Percentiles rank a stretch among this genome's conserved stretches.
phyloP scores from a whole-genome alignment of 2,888 invertebrate species.

The Metellina segmentata region DNA sequence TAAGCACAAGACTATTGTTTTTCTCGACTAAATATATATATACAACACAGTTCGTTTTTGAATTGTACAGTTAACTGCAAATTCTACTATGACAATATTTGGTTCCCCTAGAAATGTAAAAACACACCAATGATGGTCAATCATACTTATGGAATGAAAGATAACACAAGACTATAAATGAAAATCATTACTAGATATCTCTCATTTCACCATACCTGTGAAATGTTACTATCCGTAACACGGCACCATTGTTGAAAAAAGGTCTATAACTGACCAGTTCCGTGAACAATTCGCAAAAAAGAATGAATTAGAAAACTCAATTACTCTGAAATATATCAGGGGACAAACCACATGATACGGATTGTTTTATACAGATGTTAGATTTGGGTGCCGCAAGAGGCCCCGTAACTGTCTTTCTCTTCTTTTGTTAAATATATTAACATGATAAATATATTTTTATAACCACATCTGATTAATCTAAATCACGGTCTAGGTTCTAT shows the following conservation, averaged over 20 bases:
- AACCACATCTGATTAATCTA: slow-evolving; percentile 73
- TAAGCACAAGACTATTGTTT: slow-evolving; percentile 60
- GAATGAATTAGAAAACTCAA: slow-evolving; percentile 43
- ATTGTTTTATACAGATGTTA: slow-evolving; percentile 68
- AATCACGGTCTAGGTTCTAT: slow-evolving; percentile 68
- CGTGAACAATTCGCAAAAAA: slow-evolving; percentile 54
- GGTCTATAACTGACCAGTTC: slow-evolving; percentile 36
- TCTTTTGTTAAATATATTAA: slow-evolving; percentile 59
- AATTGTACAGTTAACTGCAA: slow-evolving; percentile 68
- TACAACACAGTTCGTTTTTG: slow-evolving; percentile 66
- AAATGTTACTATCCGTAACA: slow-evolving; percentile 55
- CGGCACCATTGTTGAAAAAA: slow-evolving; percentile 61
- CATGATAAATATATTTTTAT: slow-evolving; percentile 68
- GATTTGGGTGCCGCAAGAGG: slow-evolving; percentile 28
- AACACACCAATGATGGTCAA: slow-evolving; percentile 75
- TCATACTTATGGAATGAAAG: slow-evolving; percentile 75
- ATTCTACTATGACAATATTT: slow-evolving; percentile 71
- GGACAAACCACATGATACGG: slow-evolving; percentile 52
- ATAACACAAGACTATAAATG: slow-evolving; percentile 65
- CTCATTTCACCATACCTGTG: slow-evolving; percentile 24
- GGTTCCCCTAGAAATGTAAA: slow-evolving; percentile 73
- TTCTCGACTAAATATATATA: slow-evolving; percentile 64
- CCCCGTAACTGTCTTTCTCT: slow-evolving; percentile 42
- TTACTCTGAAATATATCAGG: slow-evolving; percentile 35
- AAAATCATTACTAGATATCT: slow-evolving; percentile 61